Base-by-base conservation (phyloP, 2,888 invertebrate genomes). In the Mermis nigrescens region DNA sequence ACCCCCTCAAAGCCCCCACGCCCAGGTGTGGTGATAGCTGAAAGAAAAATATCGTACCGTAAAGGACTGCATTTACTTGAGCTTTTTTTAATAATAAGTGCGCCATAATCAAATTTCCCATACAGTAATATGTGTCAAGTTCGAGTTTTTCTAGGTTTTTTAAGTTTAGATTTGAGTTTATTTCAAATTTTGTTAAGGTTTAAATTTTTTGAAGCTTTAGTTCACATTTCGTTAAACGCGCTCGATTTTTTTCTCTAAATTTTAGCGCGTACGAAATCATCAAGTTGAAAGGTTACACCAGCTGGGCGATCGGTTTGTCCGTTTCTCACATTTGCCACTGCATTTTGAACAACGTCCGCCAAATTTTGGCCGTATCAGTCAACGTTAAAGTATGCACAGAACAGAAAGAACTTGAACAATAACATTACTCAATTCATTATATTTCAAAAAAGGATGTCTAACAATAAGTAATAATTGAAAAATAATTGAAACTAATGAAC, bases 231-330 rank as follows among this genome's bases (percentile, higher is more conserved):
- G 19, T n/a, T n/a, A n/a, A n/a, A n/a, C n/a, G n/a, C n/a, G n/a
- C 26, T n/a, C 38, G 19, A 7, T 38, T 7, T 7, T 19, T 38
- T 12, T 19, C 19, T 38, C 19, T 48, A 1, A 15, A 26, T 68
- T 73, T 59, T 67, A 79, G 87, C 68, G 89, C 89, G 7, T 74
- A 73, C 64, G 71, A 73, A 62, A 72, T 75, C 63, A 76, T 75
- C 66, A 70, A 70, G 62, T 66, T 74, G 65, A 75, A 75, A 68
- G 76, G 76, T 45, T 76, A 76, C 68, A 75, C 76, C 4, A 72
- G 71, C 31, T 75, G 76, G 76, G 76, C 75, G 31, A 75, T 76
- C 61, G 75, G 75, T 48, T 66, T 73, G 24, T 72, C 72, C 27
- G 71, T 73, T 38, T 69, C 73, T n/a, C 67, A 69, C 53, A 70